A percentile compares a stretch with the other conserved stretches of the same genome.
These are phyloP conservation scores for Sminthurides bifidus DNA, from an alignment of 1,140 invertebrate species.

Conservation along the genomic window DNA sequence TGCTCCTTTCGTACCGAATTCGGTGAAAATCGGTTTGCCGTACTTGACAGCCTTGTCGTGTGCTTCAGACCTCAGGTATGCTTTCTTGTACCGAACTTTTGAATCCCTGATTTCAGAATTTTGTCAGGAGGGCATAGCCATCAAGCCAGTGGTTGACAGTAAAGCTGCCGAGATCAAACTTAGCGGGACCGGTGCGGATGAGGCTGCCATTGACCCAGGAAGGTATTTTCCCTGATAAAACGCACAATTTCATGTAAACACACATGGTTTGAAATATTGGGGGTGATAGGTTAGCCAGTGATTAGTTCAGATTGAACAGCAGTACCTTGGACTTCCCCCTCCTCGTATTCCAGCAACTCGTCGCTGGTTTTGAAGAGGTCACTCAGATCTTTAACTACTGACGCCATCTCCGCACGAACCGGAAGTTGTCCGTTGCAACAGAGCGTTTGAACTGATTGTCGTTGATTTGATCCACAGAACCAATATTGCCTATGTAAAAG, in stretches of 20 bases:
- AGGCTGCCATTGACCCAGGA: conserved; percentile 11
- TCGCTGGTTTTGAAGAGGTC: conserved; percentile 23
- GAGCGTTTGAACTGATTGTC: neutral
- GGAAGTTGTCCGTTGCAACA: no score
- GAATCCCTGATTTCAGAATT: conserved; percentile 34
- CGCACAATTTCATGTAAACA: neutral
- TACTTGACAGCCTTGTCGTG: conserved; percentile 36
- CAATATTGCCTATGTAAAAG: no score
- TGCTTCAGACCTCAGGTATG: conserved; percentile 37
- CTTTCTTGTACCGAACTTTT: conserved; percentile 34
- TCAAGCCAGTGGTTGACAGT: conserved; percentile 22
- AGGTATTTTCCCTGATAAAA: conserved; percentile 6
- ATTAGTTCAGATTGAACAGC: neutral
- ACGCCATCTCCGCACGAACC: conserved; percentile 8
- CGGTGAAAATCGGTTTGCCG: conserved; percentile 36
- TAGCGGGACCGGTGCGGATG: conserved; percentile 5
- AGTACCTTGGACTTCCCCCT: conserved; percentile 16
- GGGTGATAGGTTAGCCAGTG: neutral
- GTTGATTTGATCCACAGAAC: neutral
- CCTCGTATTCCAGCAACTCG: conserved; percentile 20
- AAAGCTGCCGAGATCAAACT: conserved; percentile 21
- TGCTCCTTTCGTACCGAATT: conserved; percentile 40
- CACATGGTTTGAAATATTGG: neutral
- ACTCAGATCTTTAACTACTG: conserved; percentile 7
- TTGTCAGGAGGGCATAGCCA: conserved; percentile 36